A percentile compares a stretch with the other conserved stretches of the same genome.
phyloP scores from a whole-genome alignment of 2,888 invertebrate species.

The Caenorhabditis becei region DNA sequence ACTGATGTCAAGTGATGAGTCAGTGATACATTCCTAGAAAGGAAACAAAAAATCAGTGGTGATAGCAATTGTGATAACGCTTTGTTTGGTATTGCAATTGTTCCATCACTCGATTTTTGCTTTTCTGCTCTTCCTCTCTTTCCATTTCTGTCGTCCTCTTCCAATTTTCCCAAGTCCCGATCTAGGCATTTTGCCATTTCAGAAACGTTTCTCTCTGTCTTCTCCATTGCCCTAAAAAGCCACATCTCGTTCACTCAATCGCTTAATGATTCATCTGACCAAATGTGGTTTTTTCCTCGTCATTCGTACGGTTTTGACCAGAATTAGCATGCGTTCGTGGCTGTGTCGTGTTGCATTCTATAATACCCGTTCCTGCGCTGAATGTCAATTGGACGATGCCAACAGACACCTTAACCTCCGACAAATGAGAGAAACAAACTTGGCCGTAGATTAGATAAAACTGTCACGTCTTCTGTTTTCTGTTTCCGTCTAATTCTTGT shows the following conservation, averaged over 20 bases:
- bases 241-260: not conserved
- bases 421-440: slow-evolving; percentile 2
- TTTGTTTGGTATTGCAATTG: slow-evolving; percentile 34
- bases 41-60: slow-evolving; percentile 33
- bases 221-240: not conserved
- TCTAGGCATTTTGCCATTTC: too few relatives aligned
- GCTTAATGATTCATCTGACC: slow-evolving; percentile 13
- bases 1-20: slow-evolving; percentile 16
- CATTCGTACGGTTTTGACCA: slow-evolving; percentile 14
- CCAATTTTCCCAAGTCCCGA: not conserved
- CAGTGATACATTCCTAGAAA: slow-evolving; percentile 17
- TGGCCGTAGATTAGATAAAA: not conserved
- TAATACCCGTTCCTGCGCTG: not conserved
- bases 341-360: slow-evolving; percentile 14
- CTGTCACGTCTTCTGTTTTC: not conserved
- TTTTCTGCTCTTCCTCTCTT: not conserved
- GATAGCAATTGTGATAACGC: slow-evolving; percentile 35
- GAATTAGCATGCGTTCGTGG: slow-evolving; percentile 24
- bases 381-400: not conserved
- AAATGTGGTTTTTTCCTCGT: slow-evolving; percentile 1
- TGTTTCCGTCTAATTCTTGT: slow-evolving; percentile 36
- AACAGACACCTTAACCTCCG: too few relatives aligned
- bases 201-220: not conserved
- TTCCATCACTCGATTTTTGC: slow-evolving; percentile 47
- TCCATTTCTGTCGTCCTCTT: not conserved